Base-by-base conservation (phyloP, 37 sponge, comb jelly and placozoan genomes). In the Cladorhizidae sp. region DNA sequence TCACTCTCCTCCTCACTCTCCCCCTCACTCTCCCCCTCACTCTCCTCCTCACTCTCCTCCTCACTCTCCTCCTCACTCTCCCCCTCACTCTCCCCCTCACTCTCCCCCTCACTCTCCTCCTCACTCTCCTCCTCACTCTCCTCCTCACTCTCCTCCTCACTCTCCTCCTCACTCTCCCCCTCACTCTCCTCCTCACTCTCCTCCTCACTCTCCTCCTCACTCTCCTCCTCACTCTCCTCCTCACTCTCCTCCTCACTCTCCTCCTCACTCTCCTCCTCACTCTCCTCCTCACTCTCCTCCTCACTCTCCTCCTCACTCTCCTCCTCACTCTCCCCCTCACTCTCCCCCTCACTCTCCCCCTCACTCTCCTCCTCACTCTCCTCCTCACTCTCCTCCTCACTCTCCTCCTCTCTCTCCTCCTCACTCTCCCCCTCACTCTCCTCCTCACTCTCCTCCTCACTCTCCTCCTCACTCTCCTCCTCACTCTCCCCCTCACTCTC, bases 231-330 rank as follows among this genome's bases (percentile, higher is more conserved):
- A 72, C 74, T 39, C 82, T 56, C 64, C 37, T 74, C 49, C 75
- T 61, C 80, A 40, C 80, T 70, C 72, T 56, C 81, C 58, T 63
- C 61, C 64, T 57, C 82, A 72, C 74, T 39, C 82, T 56, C 64
- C 37, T 74, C 49, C 75, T 61, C 80, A 40, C 80, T 70, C 72
- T 56, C 81, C 58, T 63, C 61, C 83, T 65, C 84, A 65, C 76
- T 76, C 85, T 67, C 85, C 67, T 77, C 67, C 77, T 76, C 85
- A 51, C 77, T 76, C 85, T 76, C 85, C 67, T 77, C 45, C 77
- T 76, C 77, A 67, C 70, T 67, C 70, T 35, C 70, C 35, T 43
- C 52, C 70, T 75, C 85, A 67, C 77, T 84, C 85, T 67, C 71
- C 51, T 42, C 29, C 71, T 68, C 75, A 63, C 75, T 74, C 82